Conservation (phyloP, 2,888 invertebrate genomes). For the Drosophila neotestacea region DNA sequence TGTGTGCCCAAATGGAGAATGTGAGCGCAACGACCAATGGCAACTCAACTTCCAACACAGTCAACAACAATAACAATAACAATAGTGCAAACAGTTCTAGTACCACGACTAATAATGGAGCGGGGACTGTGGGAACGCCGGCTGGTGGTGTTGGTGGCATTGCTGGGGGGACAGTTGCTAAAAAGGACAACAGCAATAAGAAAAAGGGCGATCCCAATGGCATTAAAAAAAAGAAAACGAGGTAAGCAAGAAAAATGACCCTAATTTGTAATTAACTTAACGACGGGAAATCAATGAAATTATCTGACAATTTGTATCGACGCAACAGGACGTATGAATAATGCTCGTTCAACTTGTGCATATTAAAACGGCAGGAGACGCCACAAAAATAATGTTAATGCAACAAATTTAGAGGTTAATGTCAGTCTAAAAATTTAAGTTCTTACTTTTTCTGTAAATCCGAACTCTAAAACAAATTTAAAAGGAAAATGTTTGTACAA, state of each 20-base stretch:
- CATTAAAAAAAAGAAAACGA: conserved; percentile 96
- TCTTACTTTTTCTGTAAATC: not conserved
- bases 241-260: conserved; percentile 86
- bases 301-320: conserved; percentile 55
- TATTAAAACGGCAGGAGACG: conserved; percentile 26
- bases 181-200: conserved; percentile 88
- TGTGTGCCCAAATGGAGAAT: conserved; percentile 68
- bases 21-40: conserved; percentile 44
- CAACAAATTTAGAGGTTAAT: not conserved
- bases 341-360: conserved; percentile 51
- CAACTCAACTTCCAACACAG: conserved; percentile 28
- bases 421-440: not conserved
- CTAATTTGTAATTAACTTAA: conserved; percentile 63
- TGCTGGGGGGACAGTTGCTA: conserved; percentile 82
- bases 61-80: conserved; percentile 18
- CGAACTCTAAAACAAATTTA: not conserved
- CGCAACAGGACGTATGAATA: conserved; percentile 59
- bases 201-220: conserved; percentile 94
- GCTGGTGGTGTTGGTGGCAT: conserved; percentile 15
- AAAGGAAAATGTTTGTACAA: not conserved
- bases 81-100: conserved; percentile 23
- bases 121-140: conserved; percentile 21
- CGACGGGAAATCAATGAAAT: conserved; percentile 80
- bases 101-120: conserved; percentile 5
- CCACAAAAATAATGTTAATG: not conserved